Conservation (phyloP, 2,888 invertebrate genomes). For the Lepetodrilus schrolli region DNA sequence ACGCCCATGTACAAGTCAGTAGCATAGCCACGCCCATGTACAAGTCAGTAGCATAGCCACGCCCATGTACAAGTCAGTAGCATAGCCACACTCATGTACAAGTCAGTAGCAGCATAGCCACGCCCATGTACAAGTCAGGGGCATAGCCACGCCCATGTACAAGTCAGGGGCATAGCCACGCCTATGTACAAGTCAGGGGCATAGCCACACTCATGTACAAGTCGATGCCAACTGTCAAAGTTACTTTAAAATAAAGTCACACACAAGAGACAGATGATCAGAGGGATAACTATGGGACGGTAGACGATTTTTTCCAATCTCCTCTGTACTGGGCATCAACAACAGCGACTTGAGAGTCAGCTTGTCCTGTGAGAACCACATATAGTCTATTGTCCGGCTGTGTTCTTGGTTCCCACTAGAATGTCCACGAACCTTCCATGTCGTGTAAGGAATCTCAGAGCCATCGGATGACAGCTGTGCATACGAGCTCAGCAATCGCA, state of each 20-base stretch:
- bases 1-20: too few relatives aligned
- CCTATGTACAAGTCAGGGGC: too few relatives aligned
- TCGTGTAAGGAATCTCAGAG: constrained; percentile 83
- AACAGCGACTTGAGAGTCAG: constrained; percentile 79
- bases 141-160: too few relatives aligned
- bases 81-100: too few relatives aligned
- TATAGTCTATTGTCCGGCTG: constrained; percentile 85
- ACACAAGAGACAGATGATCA: constrained; percentile 84
- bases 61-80: too few relatives aligned
- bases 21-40: too few relatives aligned
- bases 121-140: too few relatives aligned
- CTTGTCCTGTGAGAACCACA: constrained; percentile 74
- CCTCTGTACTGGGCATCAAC: constrained; percentile 81
- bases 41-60: too few relatives aligned
- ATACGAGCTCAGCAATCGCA: constrained; percentile 73
- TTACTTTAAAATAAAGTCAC: constrained; percentile 54
- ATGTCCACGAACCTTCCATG: constrained; percentile 83
- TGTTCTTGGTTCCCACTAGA: constrained; percentile 78
- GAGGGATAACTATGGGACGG: constrained; percentile 84
- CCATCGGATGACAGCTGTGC: constrained; percentile 64
- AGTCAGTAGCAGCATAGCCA: too few relatives aligned
- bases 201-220: too few relatives aligned
- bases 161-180: too few relatives aligned
- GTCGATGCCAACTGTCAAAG: too few relatives aligned
- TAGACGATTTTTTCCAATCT: constrained; percentile 82